Percentiles rank a stretch among this genome's conserved stretches.
Evolutionary conservation across 2,888 invertebrate species (phyloP).

Genomic region (Agrochola lota): DNA sequence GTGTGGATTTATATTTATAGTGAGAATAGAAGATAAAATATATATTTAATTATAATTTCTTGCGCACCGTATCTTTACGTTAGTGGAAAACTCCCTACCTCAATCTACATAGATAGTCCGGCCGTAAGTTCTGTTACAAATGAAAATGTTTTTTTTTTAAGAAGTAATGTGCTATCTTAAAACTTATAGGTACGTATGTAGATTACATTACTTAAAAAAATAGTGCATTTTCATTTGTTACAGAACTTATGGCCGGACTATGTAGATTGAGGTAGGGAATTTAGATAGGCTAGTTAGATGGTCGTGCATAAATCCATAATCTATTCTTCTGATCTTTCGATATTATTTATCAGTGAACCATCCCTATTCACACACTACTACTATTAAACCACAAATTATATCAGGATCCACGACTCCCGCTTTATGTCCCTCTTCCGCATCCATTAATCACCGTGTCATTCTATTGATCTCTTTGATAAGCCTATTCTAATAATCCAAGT

Average conservation of each 20-base stretch:
- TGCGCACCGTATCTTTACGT: neutral
- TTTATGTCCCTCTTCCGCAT: neutral
- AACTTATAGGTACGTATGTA: too few relatives aligned
- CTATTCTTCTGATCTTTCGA: neutral
- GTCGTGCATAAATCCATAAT: neutral
- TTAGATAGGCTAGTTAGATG: too few relatives aligned
- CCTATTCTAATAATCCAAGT: neutral
- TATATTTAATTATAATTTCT: neutral
- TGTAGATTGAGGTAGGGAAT: too few relatives aligned
- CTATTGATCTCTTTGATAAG: neutral
- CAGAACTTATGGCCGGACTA: too few relatives aligned
- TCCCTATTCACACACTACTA: neutral
- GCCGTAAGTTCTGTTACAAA: too few relatives aligned
- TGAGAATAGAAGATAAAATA: neutral
- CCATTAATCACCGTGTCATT: neutral
- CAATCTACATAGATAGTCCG: neutral
- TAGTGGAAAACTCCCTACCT: neutral
- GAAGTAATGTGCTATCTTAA: too few relatives aligned
- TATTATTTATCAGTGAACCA: slow-evolving; percentile 10
- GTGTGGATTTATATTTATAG: neutral
- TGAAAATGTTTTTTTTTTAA: too few relatives aligned
- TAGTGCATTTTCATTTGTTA: too few relatives aligned
- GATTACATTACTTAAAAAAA: too few relatives aligned
- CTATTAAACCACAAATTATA: neutral
- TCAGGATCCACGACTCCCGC: neutral